phyloP scores from a whole-genome alignment of 1,140 invertebrate species.

The Triops longicaudatus region DNA sequence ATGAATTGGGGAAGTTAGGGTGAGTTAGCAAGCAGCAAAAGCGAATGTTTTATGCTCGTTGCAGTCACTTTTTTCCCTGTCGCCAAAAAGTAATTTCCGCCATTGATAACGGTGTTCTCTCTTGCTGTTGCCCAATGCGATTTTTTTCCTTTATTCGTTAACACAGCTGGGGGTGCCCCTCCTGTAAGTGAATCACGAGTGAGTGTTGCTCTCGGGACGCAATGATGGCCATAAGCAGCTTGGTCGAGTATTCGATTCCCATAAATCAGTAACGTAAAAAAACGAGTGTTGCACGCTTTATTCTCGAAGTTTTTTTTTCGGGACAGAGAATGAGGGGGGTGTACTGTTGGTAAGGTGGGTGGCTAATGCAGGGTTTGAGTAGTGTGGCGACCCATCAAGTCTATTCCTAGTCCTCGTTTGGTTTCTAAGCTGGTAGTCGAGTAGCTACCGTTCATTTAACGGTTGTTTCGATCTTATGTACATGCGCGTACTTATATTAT shows the following conservation, averaged over 20 bases:
- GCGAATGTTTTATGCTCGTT: not conserved
- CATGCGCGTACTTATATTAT: not conserved
- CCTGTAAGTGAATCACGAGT: not conserved
- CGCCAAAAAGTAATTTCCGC: no score
- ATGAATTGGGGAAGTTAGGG: not conserved
- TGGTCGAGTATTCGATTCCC: conserved; percentile 11
- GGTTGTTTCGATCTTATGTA: conserved; percentile 8
- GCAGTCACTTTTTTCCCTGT: no score
- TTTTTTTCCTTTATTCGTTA: no score
- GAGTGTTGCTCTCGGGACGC: not conserved
- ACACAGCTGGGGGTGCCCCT: not conserved
- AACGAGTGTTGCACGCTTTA: not conserved
- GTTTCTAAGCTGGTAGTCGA: not conserved
- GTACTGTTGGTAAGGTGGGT: no score
- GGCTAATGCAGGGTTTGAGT: not conserved
- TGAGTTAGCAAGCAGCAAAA: not conserved
- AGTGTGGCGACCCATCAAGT: not conserved
- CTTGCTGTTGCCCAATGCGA: no score
- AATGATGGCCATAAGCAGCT: not conserved
- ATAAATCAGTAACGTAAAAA: not conserved
- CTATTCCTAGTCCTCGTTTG: not conserved
- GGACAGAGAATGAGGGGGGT: no score
- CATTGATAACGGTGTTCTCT: no score
- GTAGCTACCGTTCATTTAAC: not conserved
- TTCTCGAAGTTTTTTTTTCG: no score